Evolutionary conservation across 2,113 vertebrate genomes (phyloP).

Genomic region (Chaenocephalus aceratus): DNA sequence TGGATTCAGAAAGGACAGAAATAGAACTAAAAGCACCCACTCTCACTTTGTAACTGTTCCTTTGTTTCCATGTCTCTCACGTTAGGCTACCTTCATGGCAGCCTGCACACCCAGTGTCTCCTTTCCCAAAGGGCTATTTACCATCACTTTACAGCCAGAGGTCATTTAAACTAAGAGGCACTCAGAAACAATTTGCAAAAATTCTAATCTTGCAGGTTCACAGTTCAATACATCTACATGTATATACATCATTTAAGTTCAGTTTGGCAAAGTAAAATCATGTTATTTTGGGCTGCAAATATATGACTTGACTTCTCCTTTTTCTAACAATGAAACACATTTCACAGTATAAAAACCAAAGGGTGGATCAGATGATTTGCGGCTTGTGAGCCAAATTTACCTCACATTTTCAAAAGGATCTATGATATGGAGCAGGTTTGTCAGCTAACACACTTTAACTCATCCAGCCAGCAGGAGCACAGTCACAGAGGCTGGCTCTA

Average conservation of each 20-base stretch:
- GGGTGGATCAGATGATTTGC: background rate
- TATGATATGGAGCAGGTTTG: background rate
- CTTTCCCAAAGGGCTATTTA: constrained; percentile 46
- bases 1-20: constrained; percentile 82
- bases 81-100: constrained; percentile 60
- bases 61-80: constrained; percentile 73
- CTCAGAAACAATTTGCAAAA: constrained; percentile 4
- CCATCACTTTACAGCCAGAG: constrained; percentile 45
- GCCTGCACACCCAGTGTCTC: constrained; percentile 29
- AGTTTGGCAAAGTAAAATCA: background rate
- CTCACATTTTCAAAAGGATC: background rate
- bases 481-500: background rate
- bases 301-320: background rate
- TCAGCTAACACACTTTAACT: constrained; percentile 4
- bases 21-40: constrained; percentile 83
- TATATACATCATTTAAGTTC: background rate
- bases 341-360: background rate
- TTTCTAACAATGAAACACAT: background rate
- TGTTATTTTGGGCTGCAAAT: background rate
- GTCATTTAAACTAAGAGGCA: constrained; percentile 30
- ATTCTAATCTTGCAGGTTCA: background rate
- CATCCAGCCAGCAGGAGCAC: background rate
- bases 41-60: constrained; percentile 78
- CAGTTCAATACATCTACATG: background rate
- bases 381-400: background rate